These are phyloP conservation scores for Chroicocephalus ridibundus DNA, from an alignment of 2,113 vertebrate species.

Conservation along the genomic window DNA sequence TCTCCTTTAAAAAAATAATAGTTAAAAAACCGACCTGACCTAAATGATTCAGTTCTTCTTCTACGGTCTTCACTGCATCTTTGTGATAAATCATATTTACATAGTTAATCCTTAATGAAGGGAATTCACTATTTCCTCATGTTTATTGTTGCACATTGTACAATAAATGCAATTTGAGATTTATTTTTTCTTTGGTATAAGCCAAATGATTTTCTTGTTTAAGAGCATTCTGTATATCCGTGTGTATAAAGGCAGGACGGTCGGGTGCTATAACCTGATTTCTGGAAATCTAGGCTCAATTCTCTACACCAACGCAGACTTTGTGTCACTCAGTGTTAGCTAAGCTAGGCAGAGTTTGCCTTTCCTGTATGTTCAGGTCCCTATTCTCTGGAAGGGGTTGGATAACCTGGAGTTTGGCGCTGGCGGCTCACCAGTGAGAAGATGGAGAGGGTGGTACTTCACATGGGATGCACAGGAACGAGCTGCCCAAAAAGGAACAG, in stretches of 20 bases:
- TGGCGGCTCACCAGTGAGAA: not conserved
- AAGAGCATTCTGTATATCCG: rapidly evolving
- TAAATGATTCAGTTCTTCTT: not conserved
- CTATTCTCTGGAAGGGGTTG: not conserved
- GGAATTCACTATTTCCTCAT: not conserved
- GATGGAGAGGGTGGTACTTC: not conserved
- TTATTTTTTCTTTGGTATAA: not conserved
- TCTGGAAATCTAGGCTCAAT: not conserved
- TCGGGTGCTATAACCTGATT: not conserved
- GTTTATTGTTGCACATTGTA: not conserved
- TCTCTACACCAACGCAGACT: not conserved
- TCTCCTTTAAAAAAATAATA: not conserved
- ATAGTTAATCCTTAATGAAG: not conserved
- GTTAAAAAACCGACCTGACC: not conserved
- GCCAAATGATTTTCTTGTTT: not conserved
- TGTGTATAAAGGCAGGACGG: not conserved
- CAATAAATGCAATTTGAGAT: not conserved
- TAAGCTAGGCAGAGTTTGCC: not conserved
- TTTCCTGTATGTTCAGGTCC: not conserved
- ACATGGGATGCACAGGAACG: not conserved
- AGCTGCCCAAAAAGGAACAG: not conserved
- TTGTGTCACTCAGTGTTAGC: not conserved
- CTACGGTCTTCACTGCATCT: not conserved
- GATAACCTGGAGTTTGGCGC: not conserved
- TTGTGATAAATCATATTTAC: not conserved